Evolutionary conservation across 2,113 vertebrate genomes (phyloP).

Genomic region (Prietella phreatophila): DNA sequence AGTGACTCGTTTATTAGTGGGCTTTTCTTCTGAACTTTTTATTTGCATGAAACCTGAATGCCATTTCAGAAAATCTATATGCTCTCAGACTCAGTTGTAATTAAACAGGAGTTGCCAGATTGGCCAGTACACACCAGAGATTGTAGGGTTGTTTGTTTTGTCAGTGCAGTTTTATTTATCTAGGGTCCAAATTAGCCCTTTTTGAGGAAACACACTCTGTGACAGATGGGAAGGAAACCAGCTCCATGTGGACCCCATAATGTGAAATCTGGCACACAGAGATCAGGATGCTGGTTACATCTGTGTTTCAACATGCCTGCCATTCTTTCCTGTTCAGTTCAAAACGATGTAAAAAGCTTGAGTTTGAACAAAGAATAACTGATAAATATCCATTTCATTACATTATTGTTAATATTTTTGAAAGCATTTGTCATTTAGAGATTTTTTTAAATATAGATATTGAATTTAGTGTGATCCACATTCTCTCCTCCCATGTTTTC

Average conservation of each 20-base stretch:
- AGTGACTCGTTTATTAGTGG: slow-evolving; percentile 7
- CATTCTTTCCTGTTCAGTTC: background rate
- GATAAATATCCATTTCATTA: background rate
- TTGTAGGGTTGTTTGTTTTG: slow-evolving; percentile 25
- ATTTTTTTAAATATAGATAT: background rate
- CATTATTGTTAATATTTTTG: background rate
- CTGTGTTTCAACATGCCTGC: background rate
- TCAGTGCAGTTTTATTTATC: slow-evolving; percentile 33
- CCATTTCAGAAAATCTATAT: slow-evolving; percentile 1
- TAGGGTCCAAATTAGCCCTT: background rate
- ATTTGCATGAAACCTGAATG: background rate
- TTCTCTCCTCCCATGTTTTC: background rate
- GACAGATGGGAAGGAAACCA: slow-evolving; percentile 37
- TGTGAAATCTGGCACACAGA: slow-evolving; percentile 5
- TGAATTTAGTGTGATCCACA: background rate
- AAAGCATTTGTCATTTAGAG: background rate
- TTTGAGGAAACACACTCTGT: slow-evolving; percentile 2
- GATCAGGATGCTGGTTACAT: slow-evolving; percentile 7
- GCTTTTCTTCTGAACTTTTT: slow-evolving; percentile 16
- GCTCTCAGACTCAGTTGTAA: slow-evolving; percentile 7
- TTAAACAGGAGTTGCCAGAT: slow-evolving; percentile 38
- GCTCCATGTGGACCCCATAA: slow-evolving; percentile 23
- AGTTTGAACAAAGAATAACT: background rate
- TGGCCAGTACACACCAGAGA: slow-evolving; percentile 38
- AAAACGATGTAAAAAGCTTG: background rate